phyloP scores from a whole-genome alignment of 1,140 invertebrate genomes.

The Cydia amplana region DNA sequence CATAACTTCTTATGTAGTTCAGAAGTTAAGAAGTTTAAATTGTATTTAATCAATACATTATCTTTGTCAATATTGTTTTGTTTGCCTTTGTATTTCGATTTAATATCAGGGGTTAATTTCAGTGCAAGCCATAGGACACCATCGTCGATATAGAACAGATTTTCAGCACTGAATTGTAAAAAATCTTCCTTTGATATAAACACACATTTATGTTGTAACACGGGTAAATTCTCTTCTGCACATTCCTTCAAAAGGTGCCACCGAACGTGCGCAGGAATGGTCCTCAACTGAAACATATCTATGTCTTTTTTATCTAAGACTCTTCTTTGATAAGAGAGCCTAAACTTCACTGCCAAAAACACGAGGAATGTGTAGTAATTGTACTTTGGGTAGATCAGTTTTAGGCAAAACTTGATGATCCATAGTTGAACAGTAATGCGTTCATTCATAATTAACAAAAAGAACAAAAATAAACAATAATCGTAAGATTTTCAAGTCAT shows the following conservation, averaged over 20 bases:
- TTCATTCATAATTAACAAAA: slow-evolving; percentile 61
- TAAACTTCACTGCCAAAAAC: slow-evolving; percentile 69
- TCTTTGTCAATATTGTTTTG: slow-evolving; percentile 42
- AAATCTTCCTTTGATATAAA: slow-evolving; percentile 63
- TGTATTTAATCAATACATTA: slow-evolving; percentile 47
- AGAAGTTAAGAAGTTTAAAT: slow-evolving; percentile 59
- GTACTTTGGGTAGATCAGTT: slow-evolving; percentile 72
- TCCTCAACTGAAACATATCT: slow-evolving; percentile 54
- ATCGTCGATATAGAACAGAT: slow-evolving; percentile 71
- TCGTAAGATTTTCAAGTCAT: slow-evolving; percentile 5
- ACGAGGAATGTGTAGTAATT: slow-evolving; percentile 64
- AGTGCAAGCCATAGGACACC: slow-evolving; percentile 65
- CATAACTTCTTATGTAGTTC: slow-evolving; percentile 68
- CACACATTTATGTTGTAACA: slow-evolving; percentile 63
- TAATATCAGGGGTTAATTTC: slow-evolving; percentile 55
- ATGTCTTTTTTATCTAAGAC: slow-evolving; percentile 40
- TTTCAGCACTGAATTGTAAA: slow-evolving; percentile 63
- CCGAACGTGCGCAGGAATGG: slow-evolving; percentile 49
- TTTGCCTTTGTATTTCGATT: slow-evolving; percentile 51
- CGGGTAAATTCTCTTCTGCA: slow-evolving; percentile 50
- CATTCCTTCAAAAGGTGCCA: slow-evolving; percentile 49
- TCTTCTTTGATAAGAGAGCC: slow-evolving; percentile 54
- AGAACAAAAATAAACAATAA: slow-evolving; percentile 30
- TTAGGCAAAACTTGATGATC: slow-evolving; percentile 69
- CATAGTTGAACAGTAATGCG: slow-evolving; percentile 55